phyloP scores from a whole-genome alignment of 2,113 vertebrate species.

The Capricornis sumatraensis region DNA sequence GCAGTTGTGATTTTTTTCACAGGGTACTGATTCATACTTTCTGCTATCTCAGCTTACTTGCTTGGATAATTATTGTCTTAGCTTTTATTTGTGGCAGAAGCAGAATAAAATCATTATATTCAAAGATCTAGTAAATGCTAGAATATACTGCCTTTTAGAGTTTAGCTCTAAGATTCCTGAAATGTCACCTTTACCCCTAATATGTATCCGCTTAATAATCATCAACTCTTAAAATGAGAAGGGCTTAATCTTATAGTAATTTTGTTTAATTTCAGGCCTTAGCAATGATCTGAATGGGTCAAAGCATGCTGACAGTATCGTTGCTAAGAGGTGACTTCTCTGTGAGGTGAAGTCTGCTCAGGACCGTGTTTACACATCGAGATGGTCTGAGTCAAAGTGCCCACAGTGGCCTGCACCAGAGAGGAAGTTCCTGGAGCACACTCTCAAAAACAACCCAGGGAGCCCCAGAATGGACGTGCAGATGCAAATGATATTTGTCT shows the following conservation, averaged over 20 bases:
- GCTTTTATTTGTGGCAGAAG: constrained; percentile 15
- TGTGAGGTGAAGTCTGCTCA: neutral
- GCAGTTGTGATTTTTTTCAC: neutral
- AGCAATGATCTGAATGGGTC: neutral
- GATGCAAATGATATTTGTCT: neutral
- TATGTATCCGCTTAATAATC: neutral
- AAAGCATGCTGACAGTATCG: neutral
- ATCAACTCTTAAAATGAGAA: neutral
- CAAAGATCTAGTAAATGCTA: neutral
- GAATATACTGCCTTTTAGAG: neutral
- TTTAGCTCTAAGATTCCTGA: constrained; percentile 16
- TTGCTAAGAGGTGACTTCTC: neutral
- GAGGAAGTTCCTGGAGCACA: neutral
- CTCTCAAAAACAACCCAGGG: neutral
- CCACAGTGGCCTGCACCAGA: neutral
- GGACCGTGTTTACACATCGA: neutral
- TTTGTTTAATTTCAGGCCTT: neutral
- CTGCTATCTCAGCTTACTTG: neutral
- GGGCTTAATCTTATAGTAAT: neutral
- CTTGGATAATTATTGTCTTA: neutral
- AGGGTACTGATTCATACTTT: neutral
- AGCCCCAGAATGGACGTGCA: neutral
- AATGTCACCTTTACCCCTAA: neutral
- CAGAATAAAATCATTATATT: neutral
- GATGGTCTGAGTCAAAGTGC: neutral